Conservation (phyloP, 2,113 vertebrate genomes). For the Callionymus lyra region DNA sequence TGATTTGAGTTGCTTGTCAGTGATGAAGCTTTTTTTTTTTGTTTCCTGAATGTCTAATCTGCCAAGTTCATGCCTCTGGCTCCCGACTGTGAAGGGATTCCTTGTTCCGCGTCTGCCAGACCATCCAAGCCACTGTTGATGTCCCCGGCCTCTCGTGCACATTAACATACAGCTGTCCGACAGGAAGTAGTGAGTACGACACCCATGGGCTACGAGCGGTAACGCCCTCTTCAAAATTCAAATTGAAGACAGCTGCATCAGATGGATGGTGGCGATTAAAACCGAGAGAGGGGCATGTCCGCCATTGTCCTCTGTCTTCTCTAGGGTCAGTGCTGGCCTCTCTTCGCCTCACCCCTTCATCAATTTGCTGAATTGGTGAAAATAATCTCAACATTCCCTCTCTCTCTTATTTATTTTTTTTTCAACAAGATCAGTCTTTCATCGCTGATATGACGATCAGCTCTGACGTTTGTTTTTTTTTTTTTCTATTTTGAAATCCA, state of each 20-base stretch:
- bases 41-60: slow-evolving; percentile 85
- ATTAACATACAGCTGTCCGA: slow-evolving; percentile 99
- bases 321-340: slow-evolving; percentile 37
- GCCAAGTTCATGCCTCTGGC: slow-evolving; percentile 80
- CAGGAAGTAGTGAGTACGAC: slow-evolving; percentile 73
- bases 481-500: no score
- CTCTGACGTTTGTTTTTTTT: no score
- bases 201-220: slow-evolving; percentile 48
- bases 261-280: slow-evolving; percentile 82
- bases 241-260: slow-evolving; percentile 64
- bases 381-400: no score
- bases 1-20: slow-evolving; percentile 44
- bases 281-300: slow-evolving; percentile 69
- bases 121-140: slow-evolving; percentile 79
- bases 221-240: slow-evolving; percentile 42
- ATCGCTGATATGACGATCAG: no score
- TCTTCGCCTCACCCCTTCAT: neutral
- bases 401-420: no score
- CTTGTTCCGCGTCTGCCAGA: slow-evolving; percentile 76
- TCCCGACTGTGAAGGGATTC: slow-evolving; percentile 75
- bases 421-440: no score
- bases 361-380: no score
- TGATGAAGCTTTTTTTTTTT: slow-evolving; percentile 64
- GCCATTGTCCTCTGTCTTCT: slow-evolving; percentile 73
- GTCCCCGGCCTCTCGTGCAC: slow-evolving; percentile 77